phyloP scores from a whole-genome alignment of 2,888 invertebrate genomes.

The Anaspis maculata region DNA sequence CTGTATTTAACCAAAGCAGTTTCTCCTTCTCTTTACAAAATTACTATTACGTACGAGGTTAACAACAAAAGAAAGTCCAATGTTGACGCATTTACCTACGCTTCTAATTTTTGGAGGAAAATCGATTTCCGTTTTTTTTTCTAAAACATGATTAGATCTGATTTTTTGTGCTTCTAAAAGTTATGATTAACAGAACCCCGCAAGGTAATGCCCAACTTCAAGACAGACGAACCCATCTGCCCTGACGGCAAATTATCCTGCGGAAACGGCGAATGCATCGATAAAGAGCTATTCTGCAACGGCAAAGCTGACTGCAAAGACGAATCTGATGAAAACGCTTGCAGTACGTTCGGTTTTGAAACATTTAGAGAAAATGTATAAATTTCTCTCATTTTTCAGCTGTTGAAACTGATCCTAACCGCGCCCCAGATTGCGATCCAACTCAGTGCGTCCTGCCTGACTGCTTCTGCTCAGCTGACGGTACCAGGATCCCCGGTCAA shows the following conservation, averaged over 20 bases:
- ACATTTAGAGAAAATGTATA: not conserved
- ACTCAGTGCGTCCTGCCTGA: constrained; percentile 83
- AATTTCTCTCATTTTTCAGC: constrained; percentile 48
- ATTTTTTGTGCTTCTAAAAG: not conserved
- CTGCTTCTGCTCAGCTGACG: constrained; percentile 89
- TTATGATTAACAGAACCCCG: constrained; percentile 63
- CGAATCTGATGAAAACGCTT: constrained; percentile 91
- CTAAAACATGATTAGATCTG: too few relatives aligned
- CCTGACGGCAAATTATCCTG: constrained; percentile 85
- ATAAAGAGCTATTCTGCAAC: constrained; percentile 87
- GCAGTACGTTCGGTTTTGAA: constrained; percentile 61
- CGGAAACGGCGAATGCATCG: constrained; percentile 87
- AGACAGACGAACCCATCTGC: constrained; percentile 89
- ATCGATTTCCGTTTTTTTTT: too few relatives aligned
- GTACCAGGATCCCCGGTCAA: constrained; percentile 79
- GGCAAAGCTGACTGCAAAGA: constrained; percentile 89
- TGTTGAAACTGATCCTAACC: constrained; percentile 83
- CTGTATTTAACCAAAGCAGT: not conserved
- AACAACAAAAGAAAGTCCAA: too few relatives aligned
- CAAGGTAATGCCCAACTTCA: constrained; percentile 78
- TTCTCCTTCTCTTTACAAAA: not conserved
- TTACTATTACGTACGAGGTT: too few relatives aligned
- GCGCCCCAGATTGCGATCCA: constrained; percentile 85
- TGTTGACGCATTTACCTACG: too few relatives aligned
- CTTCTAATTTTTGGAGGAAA: too few relatives aligned